Evolutionary conservation across 2,888 invertebrate genomes (phyloP).

Genomic region (Pseudeuparius sepicola): DNA sequence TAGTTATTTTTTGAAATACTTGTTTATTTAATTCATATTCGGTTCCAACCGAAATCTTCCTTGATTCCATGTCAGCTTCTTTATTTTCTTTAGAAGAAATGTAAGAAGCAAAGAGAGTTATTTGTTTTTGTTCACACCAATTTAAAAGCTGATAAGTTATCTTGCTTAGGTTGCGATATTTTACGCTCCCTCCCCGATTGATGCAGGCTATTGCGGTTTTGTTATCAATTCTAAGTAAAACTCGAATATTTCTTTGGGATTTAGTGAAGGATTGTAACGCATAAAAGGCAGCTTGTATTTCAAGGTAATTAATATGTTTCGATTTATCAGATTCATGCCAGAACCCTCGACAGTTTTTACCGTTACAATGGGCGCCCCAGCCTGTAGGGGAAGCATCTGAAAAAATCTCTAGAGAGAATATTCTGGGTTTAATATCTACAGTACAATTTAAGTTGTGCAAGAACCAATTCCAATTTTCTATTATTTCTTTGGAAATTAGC

Average conservation of each 20-base stretch:
- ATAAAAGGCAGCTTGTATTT: slow-evolving; percentile 23
- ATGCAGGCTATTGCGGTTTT: slow-evolving; percentile 19
- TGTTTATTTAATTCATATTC: slow-evolving; percentile 16
- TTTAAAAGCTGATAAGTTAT: slow-evolving; percentile 24
- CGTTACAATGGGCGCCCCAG: slow-evolving; percentile 16
- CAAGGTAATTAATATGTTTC: slow-evolving; percentile 22
- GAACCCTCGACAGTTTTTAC: slow-evolving; percentile 17
- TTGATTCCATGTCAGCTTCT: slow-evolving; percentile 12
- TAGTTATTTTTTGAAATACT: slow-evolving; percentile 12
- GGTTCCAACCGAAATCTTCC: slow-evolving; percentile 11
- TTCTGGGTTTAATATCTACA: slow-evolving; percentile 6
- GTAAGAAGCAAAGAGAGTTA: slow-evolving; percentile 14
- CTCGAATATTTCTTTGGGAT: slow-evolving; percentile 13
- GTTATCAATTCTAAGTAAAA: slow-evolving; percentile 21
- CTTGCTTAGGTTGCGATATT: slow-evolving; percentile 20
- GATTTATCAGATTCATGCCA: slow-evolving; percentile 19
- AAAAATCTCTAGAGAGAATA: slow-evolving; percentile 5
- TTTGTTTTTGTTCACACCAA: slow-evolving; percentile 20
- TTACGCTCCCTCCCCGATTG: slow-evolving; percentile 23
- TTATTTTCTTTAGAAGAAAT: slow-evolving; percentile 14
- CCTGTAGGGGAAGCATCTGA: slow-evolving; percentile 5
- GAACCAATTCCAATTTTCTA: slow-evolving; percentile 4
- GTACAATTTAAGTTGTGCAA: slow-evolving; percentile 3
- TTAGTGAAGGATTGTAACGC: slow-evolving; percentile 24
- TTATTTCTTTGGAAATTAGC: slow-evolving; percentile 2